Evolutionary conservation across 1,140 invertebrate species (phyloP).

Genomic region (Danaus plexippus): DNA sequence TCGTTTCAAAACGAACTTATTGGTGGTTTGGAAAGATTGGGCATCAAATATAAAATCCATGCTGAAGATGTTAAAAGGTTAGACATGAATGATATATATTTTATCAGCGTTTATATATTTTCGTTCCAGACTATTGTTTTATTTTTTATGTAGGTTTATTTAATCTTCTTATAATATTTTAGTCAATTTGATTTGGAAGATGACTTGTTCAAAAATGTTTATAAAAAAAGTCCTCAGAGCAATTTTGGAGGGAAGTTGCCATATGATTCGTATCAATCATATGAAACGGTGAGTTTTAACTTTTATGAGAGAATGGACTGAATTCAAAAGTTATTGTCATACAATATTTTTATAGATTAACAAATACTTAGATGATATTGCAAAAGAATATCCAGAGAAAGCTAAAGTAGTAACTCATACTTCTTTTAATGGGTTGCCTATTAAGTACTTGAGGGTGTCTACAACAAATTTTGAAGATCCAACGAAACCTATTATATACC

Average conservation of each 20-base stretch:
- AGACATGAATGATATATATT: too few species aligned
- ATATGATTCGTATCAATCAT: conserved; percentile 6
- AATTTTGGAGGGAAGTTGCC: conserved; percentile 9
- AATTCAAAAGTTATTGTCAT: too few species aligned
- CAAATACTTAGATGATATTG: conserved; percentile 63
- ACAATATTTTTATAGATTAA: conserved; percentile 55
- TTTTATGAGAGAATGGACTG: too few species aligned
- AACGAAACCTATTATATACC: conserved; percentile 28
- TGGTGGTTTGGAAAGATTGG: not conserved
- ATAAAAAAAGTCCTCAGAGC: conserved; percentile 7
- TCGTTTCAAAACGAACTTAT: conserved; percentile 2
- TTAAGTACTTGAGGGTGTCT: conserved; percentile 73
- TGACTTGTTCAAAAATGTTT: conserved; percentile 58
- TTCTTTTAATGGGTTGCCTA: conserved; percentile 55
- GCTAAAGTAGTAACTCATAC: conserved; percentile 46
- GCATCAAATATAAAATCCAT: conserved; percentile 5
- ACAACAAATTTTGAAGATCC: conserved; percentile 66
- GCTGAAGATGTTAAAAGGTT: conserved; percentile 6
- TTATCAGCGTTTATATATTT: too few species aligned
- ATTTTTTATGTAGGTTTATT: not conserved
- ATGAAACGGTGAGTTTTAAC: conserved; percentile 1
- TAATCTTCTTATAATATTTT: conserved; percentile 25
- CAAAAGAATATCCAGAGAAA: conserved; percentile 51
- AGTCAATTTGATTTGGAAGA: conserved; percentile 76
- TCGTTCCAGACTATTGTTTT: too few species aligned